phyloP scores from a whole-genome alignment of 2,888 invertebrate genomes.

The Auanema freiburgensis region DNA sequence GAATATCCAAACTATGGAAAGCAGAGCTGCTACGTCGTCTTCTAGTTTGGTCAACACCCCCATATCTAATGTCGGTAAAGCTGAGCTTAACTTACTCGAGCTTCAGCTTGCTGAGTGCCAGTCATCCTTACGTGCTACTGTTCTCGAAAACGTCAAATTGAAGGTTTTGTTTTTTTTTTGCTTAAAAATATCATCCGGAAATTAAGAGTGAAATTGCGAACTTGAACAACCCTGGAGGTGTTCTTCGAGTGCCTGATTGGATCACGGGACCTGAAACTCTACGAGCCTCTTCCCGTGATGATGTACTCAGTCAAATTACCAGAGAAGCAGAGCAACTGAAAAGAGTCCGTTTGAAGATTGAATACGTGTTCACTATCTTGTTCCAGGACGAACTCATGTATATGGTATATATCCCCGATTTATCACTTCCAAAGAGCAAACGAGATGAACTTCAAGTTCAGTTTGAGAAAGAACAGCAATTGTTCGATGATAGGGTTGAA shows the following conservation, averaged over 20 bases:
- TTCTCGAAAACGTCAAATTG: constrained; percentile 14
- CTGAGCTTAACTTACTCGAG: constrained; percentile 15
- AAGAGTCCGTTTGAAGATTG: constrained; percentile 5
- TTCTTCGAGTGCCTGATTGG: constrained; percentile 11
- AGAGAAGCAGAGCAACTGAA: constrained; percentile 19
- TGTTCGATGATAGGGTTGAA: constrained; percentile 1
- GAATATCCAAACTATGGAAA: constrained; percentile 16
- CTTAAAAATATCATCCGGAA: background rate
- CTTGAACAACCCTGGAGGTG: background rate
- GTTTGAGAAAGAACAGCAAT: constrained; percentile 8
- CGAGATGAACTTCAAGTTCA: constrained; percentile 5
- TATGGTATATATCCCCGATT: constrained; percentile 13
- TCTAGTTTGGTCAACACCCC: background rate
- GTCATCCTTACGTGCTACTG: constrained; percentile 7
- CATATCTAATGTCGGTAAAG: constrained; percentile 4
- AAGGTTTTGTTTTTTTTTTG: constrained; percentile 8
- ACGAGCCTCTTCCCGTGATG: background rate
- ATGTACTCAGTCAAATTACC: constrained; percentile 6
- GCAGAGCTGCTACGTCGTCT: constrained; percentile 7
- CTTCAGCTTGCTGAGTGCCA: constrained; percentile 12
- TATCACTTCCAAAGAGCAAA: background rate
- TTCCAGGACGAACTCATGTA: constrained; percentile 20
- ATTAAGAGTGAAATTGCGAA: background rate
- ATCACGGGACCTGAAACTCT: constrained; percentile 20
- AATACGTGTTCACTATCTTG: background rate